Conservation (phyloP, 2,113 vertebrate genomes). For the Chinchilla lanigera region DNA sequence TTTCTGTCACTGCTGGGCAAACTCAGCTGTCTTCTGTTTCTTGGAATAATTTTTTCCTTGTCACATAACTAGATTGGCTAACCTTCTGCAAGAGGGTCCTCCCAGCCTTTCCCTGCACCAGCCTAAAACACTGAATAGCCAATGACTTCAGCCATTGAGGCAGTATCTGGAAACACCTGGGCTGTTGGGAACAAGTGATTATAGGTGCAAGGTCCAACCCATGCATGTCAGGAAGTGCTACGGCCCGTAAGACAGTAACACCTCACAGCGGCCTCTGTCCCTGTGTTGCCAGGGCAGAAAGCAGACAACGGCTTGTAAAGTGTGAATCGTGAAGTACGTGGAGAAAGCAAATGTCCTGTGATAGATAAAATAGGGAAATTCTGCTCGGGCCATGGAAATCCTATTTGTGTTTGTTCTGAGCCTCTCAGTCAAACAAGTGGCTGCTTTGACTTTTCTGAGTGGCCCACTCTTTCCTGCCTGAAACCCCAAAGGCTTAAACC, state of each 20-base stretch:
- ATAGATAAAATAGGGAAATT: constrained; percentile 3
- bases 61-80: constrained; percentile 65
- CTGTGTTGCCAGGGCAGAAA: background rate
- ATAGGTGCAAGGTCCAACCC: constrained; percentile 6
- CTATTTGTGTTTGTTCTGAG: constrained; percentile 20
- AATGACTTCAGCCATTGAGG: constrained; percentile 28
- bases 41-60: constrained; percentile 83
- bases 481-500: constrained; percentile 42
- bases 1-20: constrained; percentile 83
- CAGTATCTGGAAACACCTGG: constrained; percentile 42
- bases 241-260: background rate
- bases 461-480: background rate
- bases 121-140: constrained; percentile 46
- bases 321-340: background rate
- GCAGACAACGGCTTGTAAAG: constrained; percentile 54
- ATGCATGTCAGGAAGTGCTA: background rate
- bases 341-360: constrained; percentile 9
- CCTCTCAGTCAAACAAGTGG: background rate
- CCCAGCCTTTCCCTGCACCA: constrained; percentile 72
- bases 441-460: constrained; percentile 32
- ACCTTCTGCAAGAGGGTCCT: constrained; percentile 31
- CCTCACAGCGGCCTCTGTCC: background rate
- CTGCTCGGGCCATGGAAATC: background rate
- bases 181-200: background rate
- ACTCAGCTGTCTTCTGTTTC: constrained; percentile 79